Base-by-base conservation (phyloP, 2,797 vertebrate genomes). In the Tokudaia tokunoshimensis region DNA sequence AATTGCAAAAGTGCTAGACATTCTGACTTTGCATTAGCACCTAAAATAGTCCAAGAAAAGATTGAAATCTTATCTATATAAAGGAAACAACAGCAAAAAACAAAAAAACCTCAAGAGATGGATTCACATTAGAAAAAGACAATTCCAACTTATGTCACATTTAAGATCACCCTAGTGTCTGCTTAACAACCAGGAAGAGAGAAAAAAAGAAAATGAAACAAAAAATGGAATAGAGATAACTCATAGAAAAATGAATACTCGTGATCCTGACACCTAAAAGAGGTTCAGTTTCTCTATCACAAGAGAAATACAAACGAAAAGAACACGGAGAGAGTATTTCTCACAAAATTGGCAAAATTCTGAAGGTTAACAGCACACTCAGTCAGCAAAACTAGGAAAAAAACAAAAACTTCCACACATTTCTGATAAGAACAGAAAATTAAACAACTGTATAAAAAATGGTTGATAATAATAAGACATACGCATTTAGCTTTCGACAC, bases 251-350 rank as follows among this genome's bases (percentile, higher is more conserved):
- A 70, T 37, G 72, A 92, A 94, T 57, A n/a, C 17, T 37, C n/a
- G 65, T n/a, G 19, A 61, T 10, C 22, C 41, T 67, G 52, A 86
- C 50, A 86, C 6, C 29, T 29, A 47, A 59, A 65, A 94, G 44
- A 86, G 26, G 1, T 75, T 92, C 63, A 41, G 34, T 61, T 90
- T 96, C 72, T 80, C 24, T 75, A 7, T 11, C 47, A 50, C 44
- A 67, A 87, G 78, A 94, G 22, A 93, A 93, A 93, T 55, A 22
- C 17, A 41, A 61, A 91, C 63, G n/a, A 90, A 94, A 75, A 78
- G 20, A 81, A 89, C 76, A 70, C 15, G 13, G 15, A 94, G 29
- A 52, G 72, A 31, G 29, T 29, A 52, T 57, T 92, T 97, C 47
- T 90, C n/a, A 74, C 1, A 1, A 20, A 80, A 59, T 63, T n/a